A percentile compares a stretch with the other conserved stretches of the same genome.
phyloP scores from a whole-genome alignment of 2,888 invertebrate genomes.

The Xanthorhoe designata region DNA sequence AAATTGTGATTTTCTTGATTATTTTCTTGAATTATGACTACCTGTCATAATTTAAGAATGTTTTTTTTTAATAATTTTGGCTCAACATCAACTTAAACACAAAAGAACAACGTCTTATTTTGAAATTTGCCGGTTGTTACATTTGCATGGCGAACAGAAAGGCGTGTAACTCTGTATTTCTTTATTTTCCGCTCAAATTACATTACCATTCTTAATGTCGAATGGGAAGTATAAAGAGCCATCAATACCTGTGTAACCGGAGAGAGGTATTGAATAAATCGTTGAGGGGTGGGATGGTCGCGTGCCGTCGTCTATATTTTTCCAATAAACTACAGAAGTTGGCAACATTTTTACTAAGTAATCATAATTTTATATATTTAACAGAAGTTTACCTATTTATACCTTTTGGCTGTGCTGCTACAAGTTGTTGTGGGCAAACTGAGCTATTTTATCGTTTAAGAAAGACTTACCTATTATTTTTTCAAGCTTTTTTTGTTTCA shows the following conservation, averaged over 20 bases:
- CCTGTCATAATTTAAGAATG: too few species aligned
- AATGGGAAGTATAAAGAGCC: slow-evolving; percentile 50
- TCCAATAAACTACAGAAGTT: slow-evolving; percentile 43
- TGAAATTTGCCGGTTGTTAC: background rate
- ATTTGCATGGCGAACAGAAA: slow-evolving; percentile 9
- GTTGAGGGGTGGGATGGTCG: slow-evolving; percentile 47
- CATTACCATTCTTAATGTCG: slow-evolving; percentile 34
- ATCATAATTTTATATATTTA: too few species aligned
- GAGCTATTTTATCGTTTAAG: too few species aligned
- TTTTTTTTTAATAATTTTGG: too few species aligned
- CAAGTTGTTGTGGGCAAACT: too few species aligned
- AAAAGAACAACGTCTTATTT: background rate
- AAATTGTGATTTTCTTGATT: too few species aligned
- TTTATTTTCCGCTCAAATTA: slow-evolving; percentile 32
- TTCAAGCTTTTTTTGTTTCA: too few species aligned
- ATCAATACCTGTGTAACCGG: slow-evolving; percentile 62
- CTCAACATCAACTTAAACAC: too few species aligned
- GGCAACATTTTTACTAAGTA: slow-evolving; percentile 33
- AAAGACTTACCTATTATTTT: too few species aligned
- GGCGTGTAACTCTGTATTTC: slow-evolving; percentile 7
- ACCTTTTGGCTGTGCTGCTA: too few species aligned
- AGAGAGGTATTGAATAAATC: slow-evolving; percentile 76
- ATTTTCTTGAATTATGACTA: too few species aligned
- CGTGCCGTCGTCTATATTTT: slow-evolving; percentile 40
- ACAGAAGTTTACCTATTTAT: too few species aligned